These are phyloP conservation scores for Ahaetulla prasina DNA, from an alignment of 2,113 vertebrate species.

Conservation along the genomic window DNA sequence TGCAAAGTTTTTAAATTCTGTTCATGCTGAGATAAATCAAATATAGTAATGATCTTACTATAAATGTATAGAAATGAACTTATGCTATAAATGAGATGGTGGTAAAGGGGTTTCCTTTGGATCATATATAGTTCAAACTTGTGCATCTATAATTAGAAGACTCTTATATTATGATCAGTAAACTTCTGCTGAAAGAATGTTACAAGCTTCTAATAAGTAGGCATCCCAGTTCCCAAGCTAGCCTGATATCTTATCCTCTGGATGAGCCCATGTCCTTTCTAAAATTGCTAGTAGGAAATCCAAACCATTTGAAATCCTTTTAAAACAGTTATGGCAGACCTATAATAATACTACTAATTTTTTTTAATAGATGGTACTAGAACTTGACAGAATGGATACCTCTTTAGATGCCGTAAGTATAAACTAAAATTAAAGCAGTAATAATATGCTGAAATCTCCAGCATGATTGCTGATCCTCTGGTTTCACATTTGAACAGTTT, in stretches of 20 bases:
- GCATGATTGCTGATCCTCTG: conserved; percentile 30
- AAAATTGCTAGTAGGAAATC: not conserved
- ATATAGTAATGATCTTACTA: not conserved
- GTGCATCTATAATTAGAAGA: not conserved
- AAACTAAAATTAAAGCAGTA: not conserved
- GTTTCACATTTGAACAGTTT: conserved; percentile 72
- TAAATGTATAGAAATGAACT: not conserved
- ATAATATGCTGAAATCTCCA: conserved; percentile 49
- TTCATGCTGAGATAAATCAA: conserved; percentile 14
- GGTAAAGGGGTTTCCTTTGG: not conserved
- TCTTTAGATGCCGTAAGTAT: conserved; percentile 77
- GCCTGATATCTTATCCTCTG: not conserved
- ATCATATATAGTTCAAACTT: not conserved
- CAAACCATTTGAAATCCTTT: not conserved
- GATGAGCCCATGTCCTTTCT: not conserved
- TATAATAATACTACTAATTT: conserved; percentile 36
- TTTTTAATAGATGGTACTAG: conserved; percentile 81
- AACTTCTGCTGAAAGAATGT: not conserved
- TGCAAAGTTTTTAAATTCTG: not conserved
- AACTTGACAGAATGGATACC: conserved; percentile 92
- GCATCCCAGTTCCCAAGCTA: not conserved
- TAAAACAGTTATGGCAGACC: not conserved
- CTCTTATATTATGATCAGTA: not conserved
- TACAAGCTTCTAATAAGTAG: not conserved
- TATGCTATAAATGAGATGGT: not conserved